Percentiles rank a stretch among this genome's conserved stretches.
These are phyloP conservation scores for Zygaena filipendulae DNA, from an alignment of 2,888 invertebrate species.

Conservation along the genomic window DNA sequence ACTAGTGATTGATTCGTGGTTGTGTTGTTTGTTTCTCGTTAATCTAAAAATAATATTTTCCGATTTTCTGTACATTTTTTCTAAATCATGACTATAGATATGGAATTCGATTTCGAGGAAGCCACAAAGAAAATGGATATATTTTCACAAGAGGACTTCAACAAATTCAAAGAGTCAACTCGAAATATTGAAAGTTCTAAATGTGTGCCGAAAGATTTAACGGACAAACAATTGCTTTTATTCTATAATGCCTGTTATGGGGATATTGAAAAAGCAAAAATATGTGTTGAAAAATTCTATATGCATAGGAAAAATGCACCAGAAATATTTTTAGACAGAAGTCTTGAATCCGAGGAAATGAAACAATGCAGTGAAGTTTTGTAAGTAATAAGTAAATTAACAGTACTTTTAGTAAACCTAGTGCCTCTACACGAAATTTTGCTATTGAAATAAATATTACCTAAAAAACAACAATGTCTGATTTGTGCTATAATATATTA, in stretches of 20 bases:
- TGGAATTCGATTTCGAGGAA: constrained; percentile 52
- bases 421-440: no score
- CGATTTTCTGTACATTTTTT: constrained; percentile 18
- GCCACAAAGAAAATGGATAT: constrained; percentile 51
- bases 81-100: constrained; percentile 41
- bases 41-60: no score
- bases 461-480: no score
- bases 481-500: no score
- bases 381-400: no score
- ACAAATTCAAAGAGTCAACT: constrained; percentile 53
- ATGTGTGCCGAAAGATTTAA: constrained; percentile 58
- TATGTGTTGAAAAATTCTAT: constrained; percentile 74
- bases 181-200: constrained; percentile 52
- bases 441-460: no score
- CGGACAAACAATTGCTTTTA: constrained; percentile 71
- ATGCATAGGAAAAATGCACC: constrained; percentile 66
- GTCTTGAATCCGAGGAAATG: constrained; percentile 60
- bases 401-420: no score
- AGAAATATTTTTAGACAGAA: constrained; percentile 72
- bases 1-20: no score
- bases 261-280: constrained; percentile 66
- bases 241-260: constrained; percentile 75
- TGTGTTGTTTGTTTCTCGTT: no score
- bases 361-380: constrained; percentile 49
- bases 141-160: constrained; percentile 58